Evolutionary conservation across 2,113 vertebrate genomes (phyloP), one percentile per base, ranked within the genome.

Genomic region (Eudyptes chrysolophus): DNA sequence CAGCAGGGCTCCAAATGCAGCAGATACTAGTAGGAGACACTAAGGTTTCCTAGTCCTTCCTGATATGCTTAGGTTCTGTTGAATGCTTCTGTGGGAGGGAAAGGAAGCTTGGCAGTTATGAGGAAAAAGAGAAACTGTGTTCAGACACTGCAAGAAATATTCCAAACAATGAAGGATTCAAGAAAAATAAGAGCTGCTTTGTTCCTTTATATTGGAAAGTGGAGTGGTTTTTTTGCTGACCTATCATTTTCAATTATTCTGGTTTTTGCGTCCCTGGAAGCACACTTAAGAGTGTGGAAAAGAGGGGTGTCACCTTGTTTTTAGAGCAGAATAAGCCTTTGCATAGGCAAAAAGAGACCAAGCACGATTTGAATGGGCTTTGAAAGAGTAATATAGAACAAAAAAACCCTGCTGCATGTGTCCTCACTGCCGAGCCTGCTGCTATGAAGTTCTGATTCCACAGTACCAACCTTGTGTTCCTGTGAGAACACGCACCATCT

Each of bases 121-220:
- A 88, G 48, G 32, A 80, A 70, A 69, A 84, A 79, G 51, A 76
- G 72, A 87, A 94, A 65, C 64, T 80, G 19, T 87, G n/a, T 70
- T 80, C 62, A 83, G 62, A 69, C 14, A 9, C 66, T 29, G 60
- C n/a, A 62, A 89, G 66, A 87, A 87, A 40, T 83, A 69, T 22
- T 69, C 52, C 55, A 54, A 85, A 96, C 90, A 95, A 57, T 40
- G 84, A 60, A 66, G 49, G 58, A 83, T 76, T 95, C 60, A 84
- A 91, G 60, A 54, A 84, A 86, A 84, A 77, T 24, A 91, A 93
- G 54, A 95, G 46, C 76, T 92, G 72, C 52, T 17, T 93, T 96
- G 78, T 97, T 90, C n/a, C 36, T 70, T 95, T 87, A 44, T 79
- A 17, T 60, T 84, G 48, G 40, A 74, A 87, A 80, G 21, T 18